Conservation (phyloP, 35 echinoderm and acorn worm species). For the Eucidaris tribuloides region DNA sequence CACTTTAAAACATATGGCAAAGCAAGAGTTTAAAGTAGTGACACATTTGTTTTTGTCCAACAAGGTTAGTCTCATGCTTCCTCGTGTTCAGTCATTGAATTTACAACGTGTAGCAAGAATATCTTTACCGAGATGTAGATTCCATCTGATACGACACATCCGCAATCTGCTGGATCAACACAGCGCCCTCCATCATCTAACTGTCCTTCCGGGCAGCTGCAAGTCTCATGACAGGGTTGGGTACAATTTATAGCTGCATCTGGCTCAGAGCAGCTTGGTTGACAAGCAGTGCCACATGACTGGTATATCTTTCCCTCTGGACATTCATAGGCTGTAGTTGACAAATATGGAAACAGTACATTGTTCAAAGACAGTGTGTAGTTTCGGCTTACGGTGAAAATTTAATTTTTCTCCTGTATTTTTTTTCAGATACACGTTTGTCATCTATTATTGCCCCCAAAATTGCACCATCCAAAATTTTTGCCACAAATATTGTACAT, state of each 20-base stretch:
- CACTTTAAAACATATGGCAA: too few relatives aligned
- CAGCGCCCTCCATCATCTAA: conserved; percentile 44
- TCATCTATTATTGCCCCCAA: too few relatives aligned
- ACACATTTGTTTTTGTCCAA: too few relatives aligned
- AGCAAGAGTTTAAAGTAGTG: too few relatives aligned
- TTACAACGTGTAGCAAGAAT: not conserved
- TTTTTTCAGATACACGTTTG: too few relatives aligned
- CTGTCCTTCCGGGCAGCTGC: conserved; percentile 41
- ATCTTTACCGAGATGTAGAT: not conserved
- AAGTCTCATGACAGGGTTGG: conserved; percentile 44
- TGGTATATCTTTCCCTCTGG: not conserved
- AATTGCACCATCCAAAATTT: too few relatives aligned
- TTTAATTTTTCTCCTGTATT: too few relatives aligned
- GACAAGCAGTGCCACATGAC: not conserved
- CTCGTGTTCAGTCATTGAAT: not conserved
- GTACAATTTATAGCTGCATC: not conserved
- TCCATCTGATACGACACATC: conserved; percentile 27
- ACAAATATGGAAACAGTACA: too few relatives aligned
- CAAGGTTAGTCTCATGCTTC: too few relatives aligned
- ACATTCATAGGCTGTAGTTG: not conserved
- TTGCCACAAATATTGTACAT: too few relatives aligned
- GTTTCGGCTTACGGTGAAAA: too few relatives aligned
- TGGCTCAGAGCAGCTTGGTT: not conserved
- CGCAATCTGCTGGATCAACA: conserved; percentile 38
- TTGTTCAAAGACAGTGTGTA: too few relatives aligned